Conservation (phyloP, 2,888 invertebrate genomes). For the Galeruca laticollis region DNA sequence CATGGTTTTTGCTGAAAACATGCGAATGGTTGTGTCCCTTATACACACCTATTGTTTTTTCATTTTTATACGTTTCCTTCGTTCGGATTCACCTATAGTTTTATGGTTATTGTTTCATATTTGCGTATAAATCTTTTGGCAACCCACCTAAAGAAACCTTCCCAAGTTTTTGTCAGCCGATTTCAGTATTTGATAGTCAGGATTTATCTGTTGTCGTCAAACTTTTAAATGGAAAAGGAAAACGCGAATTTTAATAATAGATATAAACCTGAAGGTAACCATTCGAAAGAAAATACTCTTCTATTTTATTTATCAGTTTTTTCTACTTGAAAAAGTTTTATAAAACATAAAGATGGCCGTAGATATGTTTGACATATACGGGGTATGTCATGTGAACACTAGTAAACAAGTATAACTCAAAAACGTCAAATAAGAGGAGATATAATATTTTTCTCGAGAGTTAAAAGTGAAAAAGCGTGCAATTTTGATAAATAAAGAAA, state of each 20-base stretch:
- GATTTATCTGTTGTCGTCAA: slow-evolving; percentile 22
- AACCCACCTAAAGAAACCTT: slow-evolving; percentile 48
- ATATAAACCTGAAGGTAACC: not conserved
- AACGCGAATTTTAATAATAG: slow-evolving; percentile 14
- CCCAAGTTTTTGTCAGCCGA: slow-evolving; percentile 15
- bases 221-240: slow-evolving; percentile 5
- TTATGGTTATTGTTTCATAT: slow-evolving; percentile 61
- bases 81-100: slow-evolving; percentile 57
- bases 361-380: no score
- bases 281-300: not conserved
- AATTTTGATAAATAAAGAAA: no score
- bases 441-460: no score
- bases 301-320: not conserved
- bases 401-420: no score
- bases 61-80: slow-evolving; percentile 54
- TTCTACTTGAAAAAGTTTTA: slow-evolving; percentile 1
- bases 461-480: no score
- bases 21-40: slow-evolving; percentile 52
- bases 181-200: slow-evolving; percentile 16
- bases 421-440: no score
- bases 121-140: slow-evolving; percentile 59
- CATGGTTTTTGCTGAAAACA: slow-evolving; percentile 23
- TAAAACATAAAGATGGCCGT: no score
- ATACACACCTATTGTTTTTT: slow-evolving; percentile 54
- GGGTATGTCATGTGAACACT: no score